These are phyloP conservation scores for Eospalax fontanierii DNA, from an alignment of 2,797 vertebrate species.

Conservation along the genomic window DNA sequence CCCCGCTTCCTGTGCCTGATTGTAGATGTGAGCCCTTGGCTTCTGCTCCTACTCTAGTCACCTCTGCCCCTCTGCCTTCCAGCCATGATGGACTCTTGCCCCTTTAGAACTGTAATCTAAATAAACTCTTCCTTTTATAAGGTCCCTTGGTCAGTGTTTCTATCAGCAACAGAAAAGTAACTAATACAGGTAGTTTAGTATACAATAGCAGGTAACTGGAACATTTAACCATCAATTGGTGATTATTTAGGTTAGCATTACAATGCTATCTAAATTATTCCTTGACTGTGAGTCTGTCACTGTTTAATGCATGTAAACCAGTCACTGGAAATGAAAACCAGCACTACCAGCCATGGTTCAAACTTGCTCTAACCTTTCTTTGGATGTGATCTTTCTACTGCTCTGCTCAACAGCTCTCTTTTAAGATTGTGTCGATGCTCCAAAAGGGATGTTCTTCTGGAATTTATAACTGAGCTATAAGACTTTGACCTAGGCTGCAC, in stretches of 20 bases:
- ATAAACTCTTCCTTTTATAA: too few species aligned
- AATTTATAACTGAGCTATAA: slow-evolving; percentile 54
- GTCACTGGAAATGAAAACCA: slow-evolving; percentile 15
- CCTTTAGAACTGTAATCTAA: too few species aligned
- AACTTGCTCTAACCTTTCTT: rapidly evolving
- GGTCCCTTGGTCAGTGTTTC: too few species aligned
- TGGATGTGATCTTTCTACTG: background rate
- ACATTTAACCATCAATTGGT: too few species aligned
- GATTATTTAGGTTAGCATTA: background rate
- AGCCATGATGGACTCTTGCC: too few species aligned
- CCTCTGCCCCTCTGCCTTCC: too few species aligned
- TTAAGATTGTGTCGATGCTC: background rate
- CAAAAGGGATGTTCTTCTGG: slow-evolving; percentile 45
- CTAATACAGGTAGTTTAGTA: background rate
- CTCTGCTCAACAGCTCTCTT: background rate
- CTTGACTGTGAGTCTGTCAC: background rate
- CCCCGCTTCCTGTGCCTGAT: too few species aligned
- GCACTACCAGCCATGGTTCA: background rate
- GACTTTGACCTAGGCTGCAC: slow-evolving; percentile 43
- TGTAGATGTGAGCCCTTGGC: too few species aligned
- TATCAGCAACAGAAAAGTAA: too few species aligned
- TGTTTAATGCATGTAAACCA: slow-evolving; percentile 1
- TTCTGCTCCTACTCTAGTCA: too few species aligned
- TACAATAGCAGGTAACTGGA: background rate
- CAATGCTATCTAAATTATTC: background rate